Conservation (phyloP, 2,113 vertebrate genomes). For the Felis catus region DNA sequence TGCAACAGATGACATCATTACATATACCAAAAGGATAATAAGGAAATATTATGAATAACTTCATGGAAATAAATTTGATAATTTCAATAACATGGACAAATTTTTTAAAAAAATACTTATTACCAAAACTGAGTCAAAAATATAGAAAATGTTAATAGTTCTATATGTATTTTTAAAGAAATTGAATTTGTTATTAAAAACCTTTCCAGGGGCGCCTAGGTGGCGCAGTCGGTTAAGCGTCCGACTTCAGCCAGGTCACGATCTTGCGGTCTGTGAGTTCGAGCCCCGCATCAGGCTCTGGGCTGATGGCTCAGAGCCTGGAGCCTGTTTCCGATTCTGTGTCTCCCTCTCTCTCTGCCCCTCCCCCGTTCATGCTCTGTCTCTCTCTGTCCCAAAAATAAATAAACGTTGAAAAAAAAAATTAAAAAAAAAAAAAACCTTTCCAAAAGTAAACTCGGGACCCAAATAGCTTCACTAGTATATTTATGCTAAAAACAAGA, state of each 20-base stretch:
- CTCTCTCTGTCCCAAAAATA: no score
- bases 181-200: background rate
- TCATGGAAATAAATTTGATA: background rate
- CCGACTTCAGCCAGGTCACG: no score
- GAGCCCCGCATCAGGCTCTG: no score
- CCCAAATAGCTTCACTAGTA: background rate
- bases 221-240: no score
- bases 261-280: no score
- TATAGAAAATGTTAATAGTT: background rate
- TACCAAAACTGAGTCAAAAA: background rate
- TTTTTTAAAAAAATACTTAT: background rate
- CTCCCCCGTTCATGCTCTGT: no score
- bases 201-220: no score
- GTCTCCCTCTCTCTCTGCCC: no score
- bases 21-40: background rate
- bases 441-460: background rate
- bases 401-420: no score
- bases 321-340: no score
- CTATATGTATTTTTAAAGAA: background rate
- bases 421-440: no score
- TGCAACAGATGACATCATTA: background rate
- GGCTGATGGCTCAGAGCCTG: no score
- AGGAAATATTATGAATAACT: background rate
- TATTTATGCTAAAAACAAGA: background rate
- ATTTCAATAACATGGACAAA: background rate